Conservation (phyloP, 2,797 vertebrate genomes). For the Atherinosoma microstoma region DNA sequence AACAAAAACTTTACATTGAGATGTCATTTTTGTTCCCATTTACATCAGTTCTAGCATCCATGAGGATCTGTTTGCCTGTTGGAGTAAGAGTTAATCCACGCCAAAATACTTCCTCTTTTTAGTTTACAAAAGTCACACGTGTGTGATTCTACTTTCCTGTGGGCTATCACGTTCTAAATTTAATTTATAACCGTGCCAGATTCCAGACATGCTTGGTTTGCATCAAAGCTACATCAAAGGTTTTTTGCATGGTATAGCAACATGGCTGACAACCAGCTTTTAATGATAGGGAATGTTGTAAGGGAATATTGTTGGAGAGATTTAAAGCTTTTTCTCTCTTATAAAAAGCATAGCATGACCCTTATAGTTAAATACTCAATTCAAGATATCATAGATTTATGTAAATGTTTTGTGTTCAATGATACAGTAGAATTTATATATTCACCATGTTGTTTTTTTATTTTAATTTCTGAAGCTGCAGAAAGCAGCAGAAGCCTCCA, state of each 20-base stretch:
- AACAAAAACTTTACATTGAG: neutral
- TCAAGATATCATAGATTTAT: neutral
- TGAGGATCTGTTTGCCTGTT: too few relatives aligned
- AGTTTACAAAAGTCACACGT: neutral
- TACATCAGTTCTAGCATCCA: neutral
- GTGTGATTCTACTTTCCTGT: neutral
- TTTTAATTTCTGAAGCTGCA: neutral
- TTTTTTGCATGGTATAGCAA: neutral
- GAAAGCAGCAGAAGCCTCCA: neutral
- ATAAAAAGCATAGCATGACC: neutral
- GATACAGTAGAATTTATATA: neutral
- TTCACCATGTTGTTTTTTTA: neutral
- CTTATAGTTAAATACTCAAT: neutral
- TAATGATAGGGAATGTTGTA: neutral
- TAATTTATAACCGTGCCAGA: neutral
- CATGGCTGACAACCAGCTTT: neutral
- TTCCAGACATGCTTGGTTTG: neutral
- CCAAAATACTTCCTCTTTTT: neutral
- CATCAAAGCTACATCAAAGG: neutral
- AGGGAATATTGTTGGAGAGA: neutral
- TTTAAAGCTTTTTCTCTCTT: neutral
- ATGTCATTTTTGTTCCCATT: neutral
- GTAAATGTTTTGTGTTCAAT: neutral
- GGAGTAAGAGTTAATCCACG: neutral
- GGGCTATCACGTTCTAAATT: neutral